Conservation (phyloP, 2,797 vertebrate species). For the Myotis pilosus region DNA sequence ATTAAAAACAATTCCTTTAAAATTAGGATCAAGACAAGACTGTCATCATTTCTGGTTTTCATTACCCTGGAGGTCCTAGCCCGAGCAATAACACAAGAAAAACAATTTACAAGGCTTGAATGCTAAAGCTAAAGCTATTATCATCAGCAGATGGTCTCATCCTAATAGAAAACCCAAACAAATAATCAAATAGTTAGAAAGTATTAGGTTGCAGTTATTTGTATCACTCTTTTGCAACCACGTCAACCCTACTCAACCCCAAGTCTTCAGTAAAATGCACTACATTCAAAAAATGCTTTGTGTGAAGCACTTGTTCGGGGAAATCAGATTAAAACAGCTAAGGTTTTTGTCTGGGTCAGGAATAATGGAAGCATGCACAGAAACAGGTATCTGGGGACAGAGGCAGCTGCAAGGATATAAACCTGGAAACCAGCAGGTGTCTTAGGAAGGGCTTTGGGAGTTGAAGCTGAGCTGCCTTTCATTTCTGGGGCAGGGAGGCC, state of each 20-base stretch:
- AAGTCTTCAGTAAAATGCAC: background rate
- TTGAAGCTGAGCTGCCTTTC: background rate
- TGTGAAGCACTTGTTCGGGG: background rate
- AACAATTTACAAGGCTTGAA: background rate
- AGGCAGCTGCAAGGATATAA: too few species aligned
- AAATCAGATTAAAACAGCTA: background rate
- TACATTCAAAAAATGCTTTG: background rate
- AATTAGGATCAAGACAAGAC: background rate
- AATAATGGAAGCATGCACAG: background rate
- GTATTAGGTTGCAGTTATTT: background rate
- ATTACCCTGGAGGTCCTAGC: background rate
- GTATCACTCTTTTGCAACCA: background rate
- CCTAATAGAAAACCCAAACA: background rate
- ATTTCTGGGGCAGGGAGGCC: background rate
- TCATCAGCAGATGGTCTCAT: background rate
- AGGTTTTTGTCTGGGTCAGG: background rate
- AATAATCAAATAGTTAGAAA: background rate
- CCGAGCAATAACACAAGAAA: background rate
- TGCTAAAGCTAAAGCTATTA: background rate
- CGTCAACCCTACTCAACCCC: background rate
- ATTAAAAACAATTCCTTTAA: background rate
- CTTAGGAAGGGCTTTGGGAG: background rate
- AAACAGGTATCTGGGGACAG: background rate
- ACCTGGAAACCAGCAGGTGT: background rate
- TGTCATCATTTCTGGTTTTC: background rate